A percentile compares a stretch with the other conserved stretches of the same genome.
phyloP scores from a whole-genome alignment of 2,888 invertebrate species.

The Lapara coniferarum region DNA sequence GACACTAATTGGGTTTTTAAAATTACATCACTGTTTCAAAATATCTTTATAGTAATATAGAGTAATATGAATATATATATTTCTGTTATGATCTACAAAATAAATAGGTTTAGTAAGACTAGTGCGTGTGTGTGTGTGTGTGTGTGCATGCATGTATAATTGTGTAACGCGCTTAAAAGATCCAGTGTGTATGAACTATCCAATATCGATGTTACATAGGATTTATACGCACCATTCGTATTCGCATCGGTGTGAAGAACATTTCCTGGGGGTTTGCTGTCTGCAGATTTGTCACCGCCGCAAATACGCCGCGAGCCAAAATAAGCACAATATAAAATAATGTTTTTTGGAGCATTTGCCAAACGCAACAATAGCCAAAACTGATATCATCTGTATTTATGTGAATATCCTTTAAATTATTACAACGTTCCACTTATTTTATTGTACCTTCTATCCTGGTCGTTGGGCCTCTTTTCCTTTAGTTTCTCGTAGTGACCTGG shows the following conservation, averaged over 20 bases:
- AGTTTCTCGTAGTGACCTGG: not conserved
- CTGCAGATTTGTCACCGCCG: slow-evolving; percentile 12
- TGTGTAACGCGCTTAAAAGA: no score
- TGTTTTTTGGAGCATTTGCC: slow-evolving; percentile 22
- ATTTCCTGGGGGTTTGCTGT: slow-evolving; percentile 15
- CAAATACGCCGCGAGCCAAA: slow-evolving; percentile 21
- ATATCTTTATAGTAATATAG: no score
- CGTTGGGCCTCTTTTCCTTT: not conserved
- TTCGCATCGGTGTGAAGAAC: not conserved
- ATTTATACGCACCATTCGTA: not conserved
- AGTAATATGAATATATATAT: no score
- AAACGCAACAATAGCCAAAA: slow-evolving; percentile 21
- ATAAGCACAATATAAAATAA: slow-evolving; percentile 23
- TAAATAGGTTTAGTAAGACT: no score
- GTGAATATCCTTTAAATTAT: slow-evolving; percentile 6
- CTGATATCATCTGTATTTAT: slow-evolving; percentile 23
- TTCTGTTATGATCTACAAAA: no score
- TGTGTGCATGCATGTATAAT: no score
- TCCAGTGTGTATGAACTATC: no score
- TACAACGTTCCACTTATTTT: not conserved
- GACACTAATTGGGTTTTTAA: no score
- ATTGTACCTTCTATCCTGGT: not conserved
- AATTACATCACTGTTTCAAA: no score
- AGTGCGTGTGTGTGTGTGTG: no score
- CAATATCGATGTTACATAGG: no score